Base-by-base conservation (phyloP, 2,888 invertebrate species). In the Polymixis flavicincta region DNA sequence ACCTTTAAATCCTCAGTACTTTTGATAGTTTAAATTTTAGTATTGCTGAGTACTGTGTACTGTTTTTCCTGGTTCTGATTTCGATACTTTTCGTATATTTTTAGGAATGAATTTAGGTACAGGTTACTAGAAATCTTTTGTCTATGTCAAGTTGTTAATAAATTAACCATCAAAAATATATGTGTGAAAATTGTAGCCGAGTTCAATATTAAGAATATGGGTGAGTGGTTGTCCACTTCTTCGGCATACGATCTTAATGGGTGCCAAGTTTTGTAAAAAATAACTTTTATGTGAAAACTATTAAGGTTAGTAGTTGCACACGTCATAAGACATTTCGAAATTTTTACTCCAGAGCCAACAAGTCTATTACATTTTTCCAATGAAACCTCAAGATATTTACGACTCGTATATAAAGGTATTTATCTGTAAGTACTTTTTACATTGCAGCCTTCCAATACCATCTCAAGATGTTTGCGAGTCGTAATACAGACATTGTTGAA, bases 1-100 rank as follows among this genome's bases (percentile, higher is more conserved):
- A 64, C 70, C 83, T 87, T 84, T 83, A 80, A 68, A 70, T 73
- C 42, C 13, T 25, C 13, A 19, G 25, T 45, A 57, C 7, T 61
- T 42, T 25, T 28, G 14, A 59, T 72, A 85, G 61, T 60, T 70
- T 66, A 25, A 13, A 55, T 22, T 61, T 59, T 48, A 5, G 13
- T 45, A 17, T 25, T 42, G 7, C 17, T 50, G 25, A 25, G 7
- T 25, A 11, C 25, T 71, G 11, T 1, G 2, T n/a, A n/a, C n/a
- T n/a, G 19, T 6, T 71, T 72, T 37, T 50, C 32, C 1, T 69
- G n/a, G 17, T 69, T 48, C 14, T 19, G 28, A n/a, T 45, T 28
- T n/a, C 45, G 8, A 13, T 48, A 5, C 3, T 42, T 25, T 14
- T 28, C 0, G 6, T 42, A 28, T 64, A 64, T 14, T 13, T 63